Conservation (phyloP, 2,113 vertebrate genomes). For the Ochotona princeps region DNA sequence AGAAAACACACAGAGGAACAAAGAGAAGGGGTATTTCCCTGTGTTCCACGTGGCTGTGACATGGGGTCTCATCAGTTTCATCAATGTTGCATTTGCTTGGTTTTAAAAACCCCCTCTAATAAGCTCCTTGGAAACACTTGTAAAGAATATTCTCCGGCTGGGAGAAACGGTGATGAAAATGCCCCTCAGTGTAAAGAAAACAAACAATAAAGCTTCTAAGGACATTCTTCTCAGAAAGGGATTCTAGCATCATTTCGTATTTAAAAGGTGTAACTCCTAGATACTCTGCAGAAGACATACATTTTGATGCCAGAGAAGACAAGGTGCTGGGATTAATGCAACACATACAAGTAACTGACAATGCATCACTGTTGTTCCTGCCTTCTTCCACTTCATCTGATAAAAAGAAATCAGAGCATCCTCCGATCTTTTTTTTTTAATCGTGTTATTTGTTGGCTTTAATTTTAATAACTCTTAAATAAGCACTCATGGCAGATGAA, state of each 20-base stretch:
- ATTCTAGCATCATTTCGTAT: not conserved
- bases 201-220: not conserved
- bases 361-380: constrained; percentile 58
- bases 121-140: not conserved
- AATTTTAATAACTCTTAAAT: constrained; percentile 87
- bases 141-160: not conserved
- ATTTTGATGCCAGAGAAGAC: constrained; percentile 33
- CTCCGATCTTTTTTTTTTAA: constrained; percentile 62
- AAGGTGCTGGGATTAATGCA: not conserved
- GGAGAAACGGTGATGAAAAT: constrained; percentile 30
- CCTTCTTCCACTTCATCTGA: constrained; percentile 80
- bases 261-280: not conserved
- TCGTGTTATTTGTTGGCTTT: constrained; percentile 85
- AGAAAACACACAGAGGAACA: not conserved
- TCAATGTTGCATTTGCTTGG: not conserved
- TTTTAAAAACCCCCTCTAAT: constrained; percentile 10
- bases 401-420: constrained; percentile 53
- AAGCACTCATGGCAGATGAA: constrained; percentile 85
- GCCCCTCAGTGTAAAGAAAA: not conserved
- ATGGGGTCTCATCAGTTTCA: not conserved
- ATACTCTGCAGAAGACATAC: not conserved
- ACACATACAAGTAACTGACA: constrained; percentile 38
- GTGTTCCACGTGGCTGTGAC: not conserved
- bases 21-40: not conserved
- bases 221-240: not conserved